These are phyloP conservation scores for Drosophila tristis DNA, from an alignment of 1,140 invertebrate species.

Conservation along the genomic window DNA sequence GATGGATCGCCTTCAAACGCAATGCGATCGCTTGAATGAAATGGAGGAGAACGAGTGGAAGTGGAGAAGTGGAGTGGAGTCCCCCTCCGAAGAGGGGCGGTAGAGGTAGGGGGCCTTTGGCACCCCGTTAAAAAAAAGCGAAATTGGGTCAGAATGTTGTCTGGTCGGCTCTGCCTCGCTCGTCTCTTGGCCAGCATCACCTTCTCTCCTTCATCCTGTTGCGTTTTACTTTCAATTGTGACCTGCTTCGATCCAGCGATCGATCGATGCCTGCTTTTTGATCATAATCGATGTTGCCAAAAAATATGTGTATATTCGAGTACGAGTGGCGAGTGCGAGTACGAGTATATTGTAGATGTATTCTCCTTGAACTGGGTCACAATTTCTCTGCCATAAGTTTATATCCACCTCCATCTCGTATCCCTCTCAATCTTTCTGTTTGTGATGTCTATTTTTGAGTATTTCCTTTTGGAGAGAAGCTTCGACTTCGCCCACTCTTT, in stretches of 20 bases:
- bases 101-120: constrained; percentile 64
- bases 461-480: constrained; percentile 48
- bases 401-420: constrained; percentile 4
- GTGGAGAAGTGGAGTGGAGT: neutral
- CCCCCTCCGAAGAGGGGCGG: neutral
- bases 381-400: constrained; percentile 67
- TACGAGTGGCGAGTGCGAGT: constrained; percentile 4
- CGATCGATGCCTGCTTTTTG: constrained; percentile 68
- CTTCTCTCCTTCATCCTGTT: constrained; percentile 58
- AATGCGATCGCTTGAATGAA: constrained; percentile 43
- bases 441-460: constrained; percentile 76
- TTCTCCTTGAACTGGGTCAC: constrained; percentile 52
- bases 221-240: constrained; percentile 80
- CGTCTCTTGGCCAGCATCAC: no score
- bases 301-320: constrained; percentile 44
- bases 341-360: constrained; percentile 18
- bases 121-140: constrained; percentile 75
- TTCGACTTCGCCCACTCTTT: constrained; percentile 64
- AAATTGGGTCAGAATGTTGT: constrained; percentile 70
- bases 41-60: constrained; percentile 45
- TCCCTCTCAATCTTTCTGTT: constrained; percentile 26
- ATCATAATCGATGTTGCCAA: constrained; percentile 78
- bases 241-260: constrained; percentile 70
- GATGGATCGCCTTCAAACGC: constrained; percentile 69
- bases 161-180: constrained; percentile 11